phyloP scores from a whole-genome alignment of 2,888 invertebrate genomes.

The Ariolimax columbianus region DNA sequence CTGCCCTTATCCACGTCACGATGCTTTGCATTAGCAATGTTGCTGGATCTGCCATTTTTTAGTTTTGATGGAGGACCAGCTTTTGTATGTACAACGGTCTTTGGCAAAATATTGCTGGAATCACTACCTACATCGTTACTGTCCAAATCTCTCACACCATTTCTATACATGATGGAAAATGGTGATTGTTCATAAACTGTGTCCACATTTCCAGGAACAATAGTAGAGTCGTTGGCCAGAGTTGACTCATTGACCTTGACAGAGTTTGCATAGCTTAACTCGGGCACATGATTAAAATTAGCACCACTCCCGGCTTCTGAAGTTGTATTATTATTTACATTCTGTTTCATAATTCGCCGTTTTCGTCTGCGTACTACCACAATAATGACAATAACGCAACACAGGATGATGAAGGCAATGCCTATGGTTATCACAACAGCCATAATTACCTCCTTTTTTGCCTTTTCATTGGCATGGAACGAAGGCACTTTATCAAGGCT shows the following conservation, averaged over 20 bases:
- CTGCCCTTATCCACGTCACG: neutral
- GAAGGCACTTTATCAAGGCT: neutral
- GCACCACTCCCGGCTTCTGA: neutral
- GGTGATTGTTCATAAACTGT: neutral
- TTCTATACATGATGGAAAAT: neutral
- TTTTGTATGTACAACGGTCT: neutral
- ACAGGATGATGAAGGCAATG: neutral
- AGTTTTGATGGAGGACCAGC: neutral
- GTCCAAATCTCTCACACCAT: neutral
- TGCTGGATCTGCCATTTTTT: neutral
- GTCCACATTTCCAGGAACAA: neutral
- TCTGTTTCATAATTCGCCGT: neutral
- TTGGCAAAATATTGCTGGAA: neutral
- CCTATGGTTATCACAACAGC: neutral
- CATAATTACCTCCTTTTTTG: neutral
- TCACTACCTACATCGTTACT: neutral
- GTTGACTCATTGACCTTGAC: neutral
- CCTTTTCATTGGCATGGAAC: neutral
- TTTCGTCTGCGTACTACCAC: neutral
- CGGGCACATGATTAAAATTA: neutral
- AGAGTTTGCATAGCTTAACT: neutral
- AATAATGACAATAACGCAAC: neutral
- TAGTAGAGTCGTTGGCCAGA: neutral
- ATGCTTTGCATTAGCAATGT: neutral
- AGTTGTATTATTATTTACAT: neutral